Base-by-base conservation (phyloP, 2,888 invertebrate genomes). In the Coelogynopora nodosa region DNA sequence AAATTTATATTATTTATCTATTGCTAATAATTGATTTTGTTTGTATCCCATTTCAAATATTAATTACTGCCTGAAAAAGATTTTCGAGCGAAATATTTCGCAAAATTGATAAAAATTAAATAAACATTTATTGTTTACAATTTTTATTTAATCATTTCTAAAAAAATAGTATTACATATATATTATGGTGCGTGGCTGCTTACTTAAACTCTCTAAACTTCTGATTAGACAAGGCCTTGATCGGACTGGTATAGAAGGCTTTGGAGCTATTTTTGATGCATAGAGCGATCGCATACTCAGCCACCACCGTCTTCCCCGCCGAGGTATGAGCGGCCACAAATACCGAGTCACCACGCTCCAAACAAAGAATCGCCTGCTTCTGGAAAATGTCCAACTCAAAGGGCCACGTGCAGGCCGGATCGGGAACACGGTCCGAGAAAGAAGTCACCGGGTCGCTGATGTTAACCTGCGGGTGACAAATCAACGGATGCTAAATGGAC, bases 251-350 rank as follows among this genome's bases (percentile, higher is more conserved):
- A 92, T 99, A 99, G 88, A 99, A 91, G n/a, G 91, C 91, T 95
- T 94, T 94, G 0, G 97, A 97, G 93, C 95, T 95, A 92, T 97
- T 96, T 89, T 95, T 95, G 90, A 96, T 94, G 0, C 97, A 96
- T 90, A 99, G 93, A 0, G 98, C 98, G 89, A 99, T 97, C 0
- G 99, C 99, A 92, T 99, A 99, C 93, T 99, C 99, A 0, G 99
- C 99, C 0, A 99, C 97, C 0, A 97, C 98, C 0, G 99, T 99
- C 93, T 99, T 99, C 2, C 93, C 93, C 5, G 99, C 99, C 0
- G 99, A 99, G 0, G 99, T 99, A 91, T 99, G 99, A 0, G 99
- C 99, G 0, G 99, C 97, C 0, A 99, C 98, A 92, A 99, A 98
- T 0, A 99, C 97, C 91, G 97, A 96, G 89, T 97, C 95, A 18